Conservation (phyloP, 1,140 invertebrate species). For the Linepithema humile region DNA sequence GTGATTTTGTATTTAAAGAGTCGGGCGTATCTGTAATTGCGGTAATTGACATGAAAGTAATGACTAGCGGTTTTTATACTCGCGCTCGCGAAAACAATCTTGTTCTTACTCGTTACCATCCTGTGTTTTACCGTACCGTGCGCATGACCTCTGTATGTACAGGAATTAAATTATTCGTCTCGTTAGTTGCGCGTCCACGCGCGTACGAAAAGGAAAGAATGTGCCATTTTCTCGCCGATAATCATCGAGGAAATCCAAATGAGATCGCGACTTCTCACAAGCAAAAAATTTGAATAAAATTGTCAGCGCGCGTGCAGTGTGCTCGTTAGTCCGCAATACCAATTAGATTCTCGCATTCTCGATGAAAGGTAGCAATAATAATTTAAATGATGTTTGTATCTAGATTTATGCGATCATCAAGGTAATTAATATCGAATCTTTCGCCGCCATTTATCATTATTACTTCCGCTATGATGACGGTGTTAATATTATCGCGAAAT, state of each 20-base stretch:
- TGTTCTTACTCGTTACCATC: conserved; percentile 38
- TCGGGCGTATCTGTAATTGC: conserved; percentile 64
- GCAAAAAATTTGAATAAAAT: conserved; percentile 27
- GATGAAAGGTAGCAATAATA: neutral
- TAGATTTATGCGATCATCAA: neutral
- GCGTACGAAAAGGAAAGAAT: neutral
- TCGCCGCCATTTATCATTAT: neutral
- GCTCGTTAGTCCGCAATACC: conserved; percentile 2
- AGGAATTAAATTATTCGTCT: conserved; percentile 39
- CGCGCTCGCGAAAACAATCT: neutral
- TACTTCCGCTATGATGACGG: neutral
- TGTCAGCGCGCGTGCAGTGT: neutral
- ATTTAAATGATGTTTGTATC: neutral
- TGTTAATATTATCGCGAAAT: neutral
- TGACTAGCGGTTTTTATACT: conserved; percentile 36
- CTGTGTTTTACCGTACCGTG: neutral
- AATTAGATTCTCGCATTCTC: conserved; percentile 21
- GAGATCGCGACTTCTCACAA: neutral
- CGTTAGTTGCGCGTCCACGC: conserved; percentile 24
- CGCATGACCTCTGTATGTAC: conserved; percentile 7
- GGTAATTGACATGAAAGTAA: conserved; percentile 72
- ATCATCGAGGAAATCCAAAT: conserved; percentile 33
- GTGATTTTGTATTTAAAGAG: conserved; percentile 65
- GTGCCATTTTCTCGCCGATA: conserved; percentile 1
- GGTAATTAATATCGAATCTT: conserved; percentile 11